Base-by-base conservation (phyloP, 2,113 vertebrate genomes). In the Cisticola juncidis region DNA sequence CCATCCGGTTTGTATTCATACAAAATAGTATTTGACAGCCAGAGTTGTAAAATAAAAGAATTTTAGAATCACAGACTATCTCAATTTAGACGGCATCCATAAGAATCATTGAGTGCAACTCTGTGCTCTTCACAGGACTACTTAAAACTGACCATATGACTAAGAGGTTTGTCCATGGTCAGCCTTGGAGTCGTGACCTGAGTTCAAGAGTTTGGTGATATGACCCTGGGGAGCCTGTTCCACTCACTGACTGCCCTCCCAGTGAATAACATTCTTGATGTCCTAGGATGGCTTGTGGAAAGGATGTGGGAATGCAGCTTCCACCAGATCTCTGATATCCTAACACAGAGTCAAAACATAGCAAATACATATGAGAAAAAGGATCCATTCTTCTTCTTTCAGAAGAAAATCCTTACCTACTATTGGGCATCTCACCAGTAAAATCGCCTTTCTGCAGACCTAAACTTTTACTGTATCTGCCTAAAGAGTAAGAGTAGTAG, bases 201-300 rank as follows among this genome's bases (percentile, higher is more conserved):
- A 54, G n/a, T 4, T 82, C n/a, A 74, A 6, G 16, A 47, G 25
- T n/a, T 42, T 54, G 26, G 53, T 36, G 47, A 53, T 19, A 8
- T 17, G 18, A 68, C 14, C n/a, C 35, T 47, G 18, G 40, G n/a
- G 22, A 68, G 14, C 25, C 60, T 68, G 15, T 29, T 73, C 12
- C 53, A 36, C 31, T 36, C 31, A 60, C 47, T 0, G 0, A n/a
- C 13, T 12, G 51, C 6, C 3, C 23, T 23, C 22, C 17, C 35
- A 61, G 40, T 9, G 22, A 48, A 42, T 47, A 61, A 42, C 9
- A 18, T 17, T 61, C 18, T 47, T 36, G 31, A 68, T 33, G 6
- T 61, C 18, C 22, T 28, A 48, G 42, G 22, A 48, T 48, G 16
- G 57, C 44, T 36, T 79, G 17, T 65, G 25, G 28, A 76, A 92